phyloP scores from a whole-genome alignment of 2,113 vertebrate species.

The Globicephala melas region DNA sequence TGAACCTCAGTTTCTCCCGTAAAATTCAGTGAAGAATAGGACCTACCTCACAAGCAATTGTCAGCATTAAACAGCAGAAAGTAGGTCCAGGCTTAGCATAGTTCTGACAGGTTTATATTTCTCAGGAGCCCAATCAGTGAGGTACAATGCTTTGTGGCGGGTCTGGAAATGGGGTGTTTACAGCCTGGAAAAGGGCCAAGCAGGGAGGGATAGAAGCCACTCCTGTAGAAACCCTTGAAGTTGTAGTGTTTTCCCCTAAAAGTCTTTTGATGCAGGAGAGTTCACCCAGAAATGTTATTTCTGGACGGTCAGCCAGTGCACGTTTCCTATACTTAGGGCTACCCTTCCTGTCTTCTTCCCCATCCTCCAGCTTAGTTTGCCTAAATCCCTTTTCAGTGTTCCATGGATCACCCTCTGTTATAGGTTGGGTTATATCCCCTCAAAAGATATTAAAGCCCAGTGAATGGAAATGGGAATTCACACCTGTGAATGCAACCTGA shows the following conservation, averaged over 20 bases:
- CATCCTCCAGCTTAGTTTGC: not conserved
- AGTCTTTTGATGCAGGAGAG: too few relatives aligned
- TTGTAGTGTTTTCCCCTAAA: too few relatives aligned
- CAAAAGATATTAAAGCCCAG: not conserved
- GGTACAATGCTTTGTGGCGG: not conserved
- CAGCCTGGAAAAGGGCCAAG: not conserved
- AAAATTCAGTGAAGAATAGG: not conserved
- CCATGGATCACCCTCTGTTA: not conserved
- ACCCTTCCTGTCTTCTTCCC: too few relatives aligned
- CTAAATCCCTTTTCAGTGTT: not conserved
- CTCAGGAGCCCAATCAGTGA: not conserved
- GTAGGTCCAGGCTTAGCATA: not conserved
- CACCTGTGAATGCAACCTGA: not conserved
- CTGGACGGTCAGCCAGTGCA: too few relatives aligned
- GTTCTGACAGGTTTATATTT: not conserved
- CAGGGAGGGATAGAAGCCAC: not conserved
- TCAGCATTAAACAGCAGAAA: not conserved
- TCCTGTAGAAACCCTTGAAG: not conserved
- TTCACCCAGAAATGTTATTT: too few relatives aligned
- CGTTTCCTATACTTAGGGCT: fast-evolving
- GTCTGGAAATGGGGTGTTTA: not conserved
- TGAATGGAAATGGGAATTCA: not conserved
- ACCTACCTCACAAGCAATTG: not conserved
- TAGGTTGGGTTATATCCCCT: not conserved
- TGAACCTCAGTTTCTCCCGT: not conserved